Evolutionary conservation across 1,140 invertebrate genomes (phyloP).

Genomic region (Teleopsis dalmanni): DNA sequence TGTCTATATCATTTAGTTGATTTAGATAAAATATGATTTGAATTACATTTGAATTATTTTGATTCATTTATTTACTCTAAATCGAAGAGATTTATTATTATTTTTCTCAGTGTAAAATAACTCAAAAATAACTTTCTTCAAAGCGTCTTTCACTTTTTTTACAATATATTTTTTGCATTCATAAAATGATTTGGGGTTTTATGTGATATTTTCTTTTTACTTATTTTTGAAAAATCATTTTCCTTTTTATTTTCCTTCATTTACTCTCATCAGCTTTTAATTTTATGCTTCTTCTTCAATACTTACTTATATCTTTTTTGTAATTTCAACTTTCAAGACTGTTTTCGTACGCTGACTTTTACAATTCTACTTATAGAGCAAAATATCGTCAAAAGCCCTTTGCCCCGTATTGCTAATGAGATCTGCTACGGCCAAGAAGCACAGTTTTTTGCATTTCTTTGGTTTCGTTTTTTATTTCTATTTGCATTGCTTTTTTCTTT

Average conservation of each 20-base stretch:
- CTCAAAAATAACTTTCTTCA: no score
- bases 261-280: slow-evolving; percentile 43
- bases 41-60: no score
- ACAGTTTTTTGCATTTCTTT: slow-evolving; percentile 26
- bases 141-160: no score
- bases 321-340: not conserved
- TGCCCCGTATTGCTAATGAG: slow-evolving; percentile 36
- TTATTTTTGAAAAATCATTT: slow-evolving; percentile 10
- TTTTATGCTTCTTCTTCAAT: slow-evolving; percentile 30
- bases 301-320: slow-evolving; percentile 7
- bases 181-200: no score
- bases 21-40: no score
- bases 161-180: no score
- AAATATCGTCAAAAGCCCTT: slow-evolving; percentile 14
- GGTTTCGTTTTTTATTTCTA: no score
- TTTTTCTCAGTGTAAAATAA: no score
- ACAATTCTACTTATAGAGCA: slow-evolving; percentile 20
- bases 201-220: not conserved
- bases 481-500: slow-evolving; percentile 2
- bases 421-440: slow-evolving; percentile 19
- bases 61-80: no score
- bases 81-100: no score
- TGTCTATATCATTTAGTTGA: no score
- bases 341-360: slow-evolving; percentile 1
- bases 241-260: slow-evolving; percentile 38